Percentiles rank a stretch among this genome's conserved stretches.
These are phyloP conservation scores for Chauna torquata DNA, from an alignment of 2,113 vertebrate species.

Conservation along the genomic window DNA sequence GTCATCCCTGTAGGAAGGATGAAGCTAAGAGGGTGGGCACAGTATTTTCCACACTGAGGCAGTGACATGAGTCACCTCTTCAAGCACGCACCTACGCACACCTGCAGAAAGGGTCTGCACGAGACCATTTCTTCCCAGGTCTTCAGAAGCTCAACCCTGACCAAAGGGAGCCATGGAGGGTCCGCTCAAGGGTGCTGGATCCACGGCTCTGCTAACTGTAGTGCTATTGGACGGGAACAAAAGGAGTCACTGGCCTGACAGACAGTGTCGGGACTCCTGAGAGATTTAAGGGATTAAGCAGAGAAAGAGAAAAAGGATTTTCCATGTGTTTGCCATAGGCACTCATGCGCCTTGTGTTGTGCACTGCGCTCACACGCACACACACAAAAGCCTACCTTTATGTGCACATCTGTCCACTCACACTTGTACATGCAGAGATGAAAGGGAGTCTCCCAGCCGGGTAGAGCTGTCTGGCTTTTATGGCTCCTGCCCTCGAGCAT, in stretches of 20 bases:
- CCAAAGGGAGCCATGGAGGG: neutral
- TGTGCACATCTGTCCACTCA: neutral
- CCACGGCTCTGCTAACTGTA: neutral
- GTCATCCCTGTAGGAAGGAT: neutral
- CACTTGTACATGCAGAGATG: rapidly evolving
- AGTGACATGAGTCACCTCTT: neutral
- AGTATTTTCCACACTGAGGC: rapidly evolving
- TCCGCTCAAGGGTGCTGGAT: neutral
- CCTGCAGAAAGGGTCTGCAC: neutral
- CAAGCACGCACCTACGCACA: rapidly evolving
- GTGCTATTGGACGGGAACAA: neutral
- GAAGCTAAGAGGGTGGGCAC: neutral
- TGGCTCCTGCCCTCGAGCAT: neutral
- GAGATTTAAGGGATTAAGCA: neutral
- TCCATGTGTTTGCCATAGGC: neutral
- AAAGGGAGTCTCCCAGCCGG: neutral
- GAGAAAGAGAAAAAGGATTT: neutral
- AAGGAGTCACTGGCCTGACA: neutral
- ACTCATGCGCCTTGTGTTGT: neutral
- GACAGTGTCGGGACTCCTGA: neutral
- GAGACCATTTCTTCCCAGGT: neutral
- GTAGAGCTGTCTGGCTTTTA: neutral
- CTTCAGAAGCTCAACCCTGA: neutral
- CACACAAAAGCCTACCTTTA: neutral
- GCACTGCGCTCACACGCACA: neutral